A percentile compares a stretch with the other conserved stretches of the same genome.
These are phyloP conservation scores for Tachina grossa DNA, from an alignment of 2,888 invertebrate species.

Conservation along the genomic window DNA sequence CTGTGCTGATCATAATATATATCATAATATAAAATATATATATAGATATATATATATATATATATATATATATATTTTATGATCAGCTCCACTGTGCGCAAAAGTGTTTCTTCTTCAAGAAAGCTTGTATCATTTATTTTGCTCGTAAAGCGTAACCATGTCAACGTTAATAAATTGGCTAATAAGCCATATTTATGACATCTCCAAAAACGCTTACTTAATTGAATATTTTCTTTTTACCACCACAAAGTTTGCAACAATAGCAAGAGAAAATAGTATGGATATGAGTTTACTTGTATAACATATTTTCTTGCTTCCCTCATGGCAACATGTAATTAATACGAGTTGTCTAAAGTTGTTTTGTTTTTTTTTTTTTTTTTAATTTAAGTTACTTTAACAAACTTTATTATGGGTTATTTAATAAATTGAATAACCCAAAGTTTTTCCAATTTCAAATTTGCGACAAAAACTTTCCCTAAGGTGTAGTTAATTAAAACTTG, in stretches of 20 bases:
- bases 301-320: no score
- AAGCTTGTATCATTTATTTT: conserved; percentile 69
- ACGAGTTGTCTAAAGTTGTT: no score
- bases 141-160: conserved; percentile 75
- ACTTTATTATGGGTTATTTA: conserved; percentile 54
- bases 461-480: conserved; percentile 24
- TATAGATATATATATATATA: no score
- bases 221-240: background rate
- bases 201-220: conserved; percentile 51
- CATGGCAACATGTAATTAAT: no score
- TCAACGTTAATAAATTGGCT: conserved; percentile 76
- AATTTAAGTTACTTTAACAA: background rate
- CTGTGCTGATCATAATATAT: no score
- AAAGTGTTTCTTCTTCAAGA: conserved; percentile 14
- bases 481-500: conserved; percentile 47
- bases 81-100: background rate
- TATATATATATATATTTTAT: background rate
- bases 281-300: background rate
- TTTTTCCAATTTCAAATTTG: background rate
- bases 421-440: conserved; percentile 22
- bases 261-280: background rate
- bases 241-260: background rate
- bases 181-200: conserved; percentile 77
- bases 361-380: no score
- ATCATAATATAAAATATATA: no score